Evolutionary conservation across 1,140 invertebrate species (phyloP).

Genomic region (Bombus pascuorum): DNA sequence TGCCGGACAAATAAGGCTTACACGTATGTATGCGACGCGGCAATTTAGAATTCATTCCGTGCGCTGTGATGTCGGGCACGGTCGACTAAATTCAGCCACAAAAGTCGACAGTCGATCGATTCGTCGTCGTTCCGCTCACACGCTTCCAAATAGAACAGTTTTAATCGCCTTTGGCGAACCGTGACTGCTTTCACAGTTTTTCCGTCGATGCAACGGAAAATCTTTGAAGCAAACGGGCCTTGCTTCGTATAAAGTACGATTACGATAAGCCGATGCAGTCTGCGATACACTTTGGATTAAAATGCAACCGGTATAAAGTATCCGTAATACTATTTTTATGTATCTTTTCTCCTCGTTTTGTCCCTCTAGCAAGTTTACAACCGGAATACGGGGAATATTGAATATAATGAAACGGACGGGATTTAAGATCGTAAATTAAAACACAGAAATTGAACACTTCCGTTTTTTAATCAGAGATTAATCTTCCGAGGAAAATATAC

Average conservation of each 20-base stretch:
- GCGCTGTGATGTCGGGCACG: constrained; percentile 19
- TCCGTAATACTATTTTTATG: not conserved
- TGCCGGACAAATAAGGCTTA: constrained; percentile 21
- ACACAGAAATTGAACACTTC: not conserved
- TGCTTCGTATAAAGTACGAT: not conserved
- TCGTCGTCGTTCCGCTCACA: constrained; percentile 18
- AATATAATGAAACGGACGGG: not conserved
- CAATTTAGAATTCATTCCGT: constrained; percentile 42
- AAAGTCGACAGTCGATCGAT: constrained; percentile 32
- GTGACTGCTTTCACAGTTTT: constrained; percentile 20
- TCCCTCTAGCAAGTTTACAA: not conserved
- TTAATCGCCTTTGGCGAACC: constrained; percentile 40
- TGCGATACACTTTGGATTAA: constrained; percentile 4
- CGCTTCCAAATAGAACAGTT: constrained; percentile 27
- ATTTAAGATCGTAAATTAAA: not conserved
- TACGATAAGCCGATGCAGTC: not conserved
- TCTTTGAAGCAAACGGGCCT: constrained; percentile 1
- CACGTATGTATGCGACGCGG: not conserved
- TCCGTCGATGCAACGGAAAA: not conserved
- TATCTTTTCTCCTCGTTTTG: not conserved
- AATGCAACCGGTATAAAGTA: not conserved
- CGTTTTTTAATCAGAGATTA: not conserved
- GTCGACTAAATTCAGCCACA: constrained; percentile 40
- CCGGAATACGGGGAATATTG: not conserved
- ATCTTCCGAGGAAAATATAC: not conserved